These are phyloP conservation scores for Umimayanthus chanpuru DNA, from an alignment of 92 coral and sea anemone species.

Conservation along the genomic window DNA sequence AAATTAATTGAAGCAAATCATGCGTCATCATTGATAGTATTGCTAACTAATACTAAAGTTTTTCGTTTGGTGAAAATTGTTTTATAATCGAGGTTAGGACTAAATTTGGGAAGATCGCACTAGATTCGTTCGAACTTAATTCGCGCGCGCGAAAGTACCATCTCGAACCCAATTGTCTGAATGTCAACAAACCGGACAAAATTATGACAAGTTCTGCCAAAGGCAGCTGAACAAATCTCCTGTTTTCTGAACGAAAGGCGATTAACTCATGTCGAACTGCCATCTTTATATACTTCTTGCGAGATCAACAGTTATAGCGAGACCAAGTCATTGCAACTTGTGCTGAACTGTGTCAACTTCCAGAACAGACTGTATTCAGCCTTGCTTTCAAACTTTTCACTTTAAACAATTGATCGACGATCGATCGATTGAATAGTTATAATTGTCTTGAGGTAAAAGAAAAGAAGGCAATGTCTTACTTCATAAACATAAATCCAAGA, in stretches of 20 bases:
- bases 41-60: neutral
- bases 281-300: neutral
- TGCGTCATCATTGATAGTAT: neutral
- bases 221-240: constrained; percentile 15
- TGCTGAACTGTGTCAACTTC: neutral
- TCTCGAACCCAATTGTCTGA: neutral
- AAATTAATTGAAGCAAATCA: neutral
- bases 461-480: neutral
- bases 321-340: neutral
- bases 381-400: neutral
- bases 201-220: neutral
- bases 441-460: neutral
- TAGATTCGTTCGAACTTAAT: neutral
- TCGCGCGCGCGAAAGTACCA: constrained; percentile 14
- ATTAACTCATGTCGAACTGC: neutral
- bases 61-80: neutral
- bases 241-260: neutral
- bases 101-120: neutral
- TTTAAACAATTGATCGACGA: constrained; percentile 2
- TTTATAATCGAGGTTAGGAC: neutral
- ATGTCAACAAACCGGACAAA: neutral
- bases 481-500: neutral
- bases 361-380: neutral
- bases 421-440: neutral
- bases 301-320: neutral